Evolutionary conservation across 2,888 invertebrate genomes (phyloP), one percentile per base, ranked within the genome.

Genomic region (Torymus aiolomorphi): DNA sequence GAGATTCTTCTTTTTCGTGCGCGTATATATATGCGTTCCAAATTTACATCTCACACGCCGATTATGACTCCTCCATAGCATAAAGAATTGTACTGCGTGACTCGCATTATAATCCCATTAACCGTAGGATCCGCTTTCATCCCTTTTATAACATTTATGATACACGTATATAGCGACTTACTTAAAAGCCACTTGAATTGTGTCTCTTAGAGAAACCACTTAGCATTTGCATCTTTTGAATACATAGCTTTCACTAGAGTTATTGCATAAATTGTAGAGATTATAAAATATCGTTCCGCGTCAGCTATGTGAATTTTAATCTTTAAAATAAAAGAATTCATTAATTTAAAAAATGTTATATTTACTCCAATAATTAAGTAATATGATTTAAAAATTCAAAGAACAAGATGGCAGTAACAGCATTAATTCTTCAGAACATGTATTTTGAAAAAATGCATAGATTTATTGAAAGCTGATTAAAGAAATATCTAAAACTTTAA

Each of bases 1-100:
- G 52, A 72, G 54, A 72, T 71, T 77, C 77, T 77, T 77, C 72
- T 77, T 65, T 61, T 77, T 59, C 14, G 20, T 52, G 67, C 52
- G 61, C 67, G 16, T n/a, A 57, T 20, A 20, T 20, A 20, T 24
- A 42, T 42, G 66, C 75, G 31, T 65, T 66, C n/a, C 31, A 61
- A 76, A 67, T 51, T 66, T 66, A 73, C 54, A 72, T 73, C 54
- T 74, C 59, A 54, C 52, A 51, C 31, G 52, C 52, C 67, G 61
- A 76, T 59, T 75, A 67, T 59, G 61, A 59, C n/a, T 75, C 51
- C 14, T 62, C 20, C 65, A 49, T 74, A 71, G 56, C 49, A 63
- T 69, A 76, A 42, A 62, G 56, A 72, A 67, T 49, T n/a, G 67
- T 54, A 67, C 14, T 65, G 2, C 65, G 66, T 61, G 51, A 67